phyloP scores from a whole-genome alignment of 2,797 vertebrate species.

The Lithobates sylvaticus region DNA sequence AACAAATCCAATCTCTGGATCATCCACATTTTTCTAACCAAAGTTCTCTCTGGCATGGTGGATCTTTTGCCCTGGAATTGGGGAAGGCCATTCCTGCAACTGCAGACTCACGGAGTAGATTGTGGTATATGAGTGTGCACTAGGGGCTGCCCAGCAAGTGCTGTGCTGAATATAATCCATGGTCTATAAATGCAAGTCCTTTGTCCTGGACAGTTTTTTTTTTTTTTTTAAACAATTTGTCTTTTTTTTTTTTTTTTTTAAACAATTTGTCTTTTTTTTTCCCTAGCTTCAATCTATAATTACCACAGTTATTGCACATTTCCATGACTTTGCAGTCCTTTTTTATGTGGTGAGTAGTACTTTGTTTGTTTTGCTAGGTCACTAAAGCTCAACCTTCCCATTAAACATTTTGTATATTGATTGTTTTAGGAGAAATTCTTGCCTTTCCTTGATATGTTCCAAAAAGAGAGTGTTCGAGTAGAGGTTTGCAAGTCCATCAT shows the following conservation, averaged over 20 bases:
- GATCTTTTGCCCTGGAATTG: too few species aligned
- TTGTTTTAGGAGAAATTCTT: slow-evolving; percentile 91
- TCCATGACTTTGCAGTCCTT: slow-evolving; percentile 92
- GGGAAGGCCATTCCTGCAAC: too few species aligned
- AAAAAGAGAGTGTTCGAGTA: slow-evolving; percentile 94
- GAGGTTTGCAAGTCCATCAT: slow-evolving; percentile 96
- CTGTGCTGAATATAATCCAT: too few species aligned
- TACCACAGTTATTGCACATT: slow-evolving; percentile 89
- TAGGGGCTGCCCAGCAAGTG: too few species aligned
- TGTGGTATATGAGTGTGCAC: too few species aligned
- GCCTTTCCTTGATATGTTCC: slow-evolving; percentile 97
- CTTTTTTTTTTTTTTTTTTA: slow-evolving; percentile 29
- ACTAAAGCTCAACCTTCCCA: background rate
- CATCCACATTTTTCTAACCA: too few species aligned
- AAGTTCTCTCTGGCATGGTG: too few species aligned
- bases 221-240: too few species aligned
- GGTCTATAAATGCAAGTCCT: too few species aligned
- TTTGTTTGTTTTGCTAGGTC: background rate
- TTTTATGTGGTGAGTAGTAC: slow-evolving; percentile 92
- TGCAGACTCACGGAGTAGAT: too few species aligned
- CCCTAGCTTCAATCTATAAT: slow-evolving; percentile 92
- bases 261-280: background rate
- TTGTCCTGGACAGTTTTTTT: too few species aligned
- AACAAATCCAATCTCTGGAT: too few species aligned
- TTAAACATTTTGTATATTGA: background rate